These are phyloP conservation scores for Pterostichus madidus DNA, from an alignment of 2,888 invertebrate genomes.

Conservation along the genomic window DNA sequence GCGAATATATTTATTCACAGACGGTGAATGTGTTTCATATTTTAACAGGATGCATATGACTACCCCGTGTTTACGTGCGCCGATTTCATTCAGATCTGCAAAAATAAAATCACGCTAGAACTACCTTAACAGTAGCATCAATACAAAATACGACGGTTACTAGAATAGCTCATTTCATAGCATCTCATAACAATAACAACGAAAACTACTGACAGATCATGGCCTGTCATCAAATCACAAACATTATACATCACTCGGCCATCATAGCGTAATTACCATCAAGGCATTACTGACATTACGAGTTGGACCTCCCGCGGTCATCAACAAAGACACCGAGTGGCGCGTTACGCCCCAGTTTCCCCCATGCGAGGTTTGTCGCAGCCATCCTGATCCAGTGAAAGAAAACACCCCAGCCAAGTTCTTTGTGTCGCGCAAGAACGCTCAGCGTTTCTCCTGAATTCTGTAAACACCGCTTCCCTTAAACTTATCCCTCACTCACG, in stretches of 20 bases:
- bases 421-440: constrained; percentile 45
- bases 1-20: too few relatives aligned
- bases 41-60: background rate
- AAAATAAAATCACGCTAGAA: too few relatives aligned
- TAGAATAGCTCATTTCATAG: background rate
- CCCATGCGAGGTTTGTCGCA: background rate
- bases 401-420: constrained; percentile 45
- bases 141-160: background rate
- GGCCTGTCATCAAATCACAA: constrained; percentile 3
- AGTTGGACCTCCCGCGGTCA: constrained; percentile 24
- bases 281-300: constrained; percentile 4
- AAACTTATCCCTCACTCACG: constrained; percentile 47
- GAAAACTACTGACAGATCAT: constrained; percentile 14
- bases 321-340: constrained; percentile 32
- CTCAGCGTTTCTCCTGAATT: constrained; percentile 36
- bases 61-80: too few relatives aligned
- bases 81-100: too few relatives aligned
- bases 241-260: constrained; percentile 5
- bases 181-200: constrained; percentile 1
- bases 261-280: constrained; percentile 9
- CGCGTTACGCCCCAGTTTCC: constrained; percentile 7
- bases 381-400: constrained; percentile 33
- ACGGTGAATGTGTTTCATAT: background rate
- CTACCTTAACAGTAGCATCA: background rate
- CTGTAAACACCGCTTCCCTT: constrained; percentile 54